Base-by-base conservation (phyloP, 2,888 invertebrate species). In the Stenotaenia linearis region DNA sequence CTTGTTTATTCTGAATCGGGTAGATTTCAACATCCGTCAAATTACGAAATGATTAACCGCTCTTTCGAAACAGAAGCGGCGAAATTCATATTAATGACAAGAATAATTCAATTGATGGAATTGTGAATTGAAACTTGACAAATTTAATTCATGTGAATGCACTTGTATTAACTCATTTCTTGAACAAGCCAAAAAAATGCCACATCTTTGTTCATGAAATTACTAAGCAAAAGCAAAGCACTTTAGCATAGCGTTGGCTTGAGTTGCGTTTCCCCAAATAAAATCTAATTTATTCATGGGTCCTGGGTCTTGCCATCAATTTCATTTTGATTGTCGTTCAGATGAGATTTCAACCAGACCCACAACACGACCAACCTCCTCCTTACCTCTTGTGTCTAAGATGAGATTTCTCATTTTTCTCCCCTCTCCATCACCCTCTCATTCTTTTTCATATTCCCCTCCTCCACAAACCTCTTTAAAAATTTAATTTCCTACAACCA, bases 261-360 rank as follows among this genome's bases (percentile, higher is more conserved):
- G 56, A 4, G 56, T 56, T 56, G 40, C 56, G 56, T 56, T 56
- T 56, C 23, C 61, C 61, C 61, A 61, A 61, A 61, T 61, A 61
- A 61, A 61, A 61, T 61, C 61, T 61, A 61, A 61, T 61, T 61
- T 61, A 61, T 61, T 61, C 61, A 61, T 61, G 61, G 61, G 61
- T 61, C 61, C 28, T 25, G 61, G 61, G 61, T 61, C 61, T 61
- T 61, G 61, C 61, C 61, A 61, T 61, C 61, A 61, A 61, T 61
- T 61, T 61, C 61, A 61, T 61, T 61, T 61, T 61, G 61, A 61
- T 61, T 61, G 61, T 61, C 61, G 61, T 61, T 61, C 12, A 61
- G 61, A 61, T 61, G 61, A 61, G 75, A 32, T 75, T 75, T 75
- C 75, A 32, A 37, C 75, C 37, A 75, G 37, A 75, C 32, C 75